Evolutionary conservation across 2,113 vertebrate genomes (phyloP), one percentile per base, ranked within the genome.

Genomic region (Rhynchopsitta pachyrhyncha): DNA sequence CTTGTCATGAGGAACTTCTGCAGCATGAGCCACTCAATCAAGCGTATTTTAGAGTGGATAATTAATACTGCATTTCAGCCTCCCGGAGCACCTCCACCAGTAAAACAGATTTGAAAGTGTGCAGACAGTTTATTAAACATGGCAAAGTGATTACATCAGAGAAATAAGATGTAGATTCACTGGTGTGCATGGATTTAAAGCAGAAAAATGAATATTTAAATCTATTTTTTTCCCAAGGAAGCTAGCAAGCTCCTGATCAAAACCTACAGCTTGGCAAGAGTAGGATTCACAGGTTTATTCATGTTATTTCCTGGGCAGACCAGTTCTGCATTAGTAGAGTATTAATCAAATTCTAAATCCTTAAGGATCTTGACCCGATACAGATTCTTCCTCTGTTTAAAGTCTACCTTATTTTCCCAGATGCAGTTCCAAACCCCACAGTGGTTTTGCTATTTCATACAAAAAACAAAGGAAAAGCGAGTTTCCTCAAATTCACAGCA

Each of bases 51-150:
- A 62, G 44, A 93, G 20, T 31, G n/a, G 59, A 37, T 91, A 89
- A 95, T 79, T 89, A 86, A 95, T 80, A 76, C 59, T 14, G 31
- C 39, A 44, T 86, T 86, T 89, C 74, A 53, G 80, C 41, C 57
- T 93, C 74, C 66, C 47, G 46, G 53, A 85, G 73, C 53, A 79
- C 33, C 47, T 85, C 41, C 17, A 81, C 64, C 69, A 82, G 31
- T 27, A 69, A 82, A 87, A 90, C n/a, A 84, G 27, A 91, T 76
- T 46, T 84, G n/a, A 81, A 96, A 91, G 69, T n/a, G 63, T 33
- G 13, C 44, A 66, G 69, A 75, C 17, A 84, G 62, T 76, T 88
- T 86, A 88, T 52, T 69, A 88, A 86, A 93, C 44, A 64, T 5
- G 10, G 60, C 10, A 60, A 83, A 83, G 79, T 39, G 59, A 88